Percentiles rank a stretch among this genome's conserved stretches.
These are phyloP conservation scores for Pelagia noctiluca DNA, from an alignment of 30 jellyfish, hydroid and myxozoan genomes.

Conservation along the genomic window DNA sequence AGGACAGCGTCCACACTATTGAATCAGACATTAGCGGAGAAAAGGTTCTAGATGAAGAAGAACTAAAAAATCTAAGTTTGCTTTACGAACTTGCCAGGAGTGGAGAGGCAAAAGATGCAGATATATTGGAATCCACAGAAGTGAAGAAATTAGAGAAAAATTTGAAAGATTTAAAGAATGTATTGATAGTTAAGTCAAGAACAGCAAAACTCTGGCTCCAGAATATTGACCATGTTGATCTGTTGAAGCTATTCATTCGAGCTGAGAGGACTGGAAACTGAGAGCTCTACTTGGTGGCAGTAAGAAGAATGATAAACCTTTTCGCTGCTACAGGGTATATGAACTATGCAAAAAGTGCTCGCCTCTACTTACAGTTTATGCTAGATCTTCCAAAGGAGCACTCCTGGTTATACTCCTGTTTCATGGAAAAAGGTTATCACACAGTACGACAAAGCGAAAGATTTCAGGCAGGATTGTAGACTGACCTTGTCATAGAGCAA, in stretches of 20 bases:
- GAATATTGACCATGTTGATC: slow-evolving; percentile 36
- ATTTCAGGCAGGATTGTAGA: slow-evolving; percentile 70
- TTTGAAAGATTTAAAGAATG: neutral
- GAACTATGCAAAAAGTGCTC: slow-evolving; percentile 72
- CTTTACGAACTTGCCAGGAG: slow-evolving; percentile 1
- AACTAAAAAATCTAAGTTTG: slow-evolving; percentile 5
- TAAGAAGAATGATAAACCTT: slow-evolving; percentile 52
- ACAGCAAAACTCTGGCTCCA: slow-evolving; percentile 66
- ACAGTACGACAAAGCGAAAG: slow-evolving; percentile 52
- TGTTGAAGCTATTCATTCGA: slow-evolving; percentile 40
- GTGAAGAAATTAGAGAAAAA: slow-evolving; percentile 19
- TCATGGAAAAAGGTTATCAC: slow-evolving; percentile 49
- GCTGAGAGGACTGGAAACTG: slow-evolving; percentile 76
- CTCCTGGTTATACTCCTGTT: slow-evolving; percentile 58
- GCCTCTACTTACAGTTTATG: slow-evolving; percentile 59
- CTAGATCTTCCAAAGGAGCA: slow-evolving; percentile 19
- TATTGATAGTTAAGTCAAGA: slow-evolving; percentile 25
- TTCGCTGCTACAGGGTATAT: slow-evolving; percentile 72
- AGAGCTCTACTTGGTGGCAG: slow-evolving; percentile 52
- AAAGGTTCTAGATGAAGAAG: slow-evolving; percentile 10
- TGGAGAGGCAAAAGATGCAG: slow-evolving; percentile 35
- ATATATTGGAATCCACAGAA: slow-evolving; percentile 14
- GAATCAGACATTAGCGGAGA: slow-evolving; percentile 18
- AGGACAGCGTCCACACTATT: neutral
- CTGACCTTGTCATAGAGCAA: slow-evolving; percentile 66